phyloP scores from a whole-genome alignment of 2,113 vertebrate genomes.

The Parus major region DNA sequence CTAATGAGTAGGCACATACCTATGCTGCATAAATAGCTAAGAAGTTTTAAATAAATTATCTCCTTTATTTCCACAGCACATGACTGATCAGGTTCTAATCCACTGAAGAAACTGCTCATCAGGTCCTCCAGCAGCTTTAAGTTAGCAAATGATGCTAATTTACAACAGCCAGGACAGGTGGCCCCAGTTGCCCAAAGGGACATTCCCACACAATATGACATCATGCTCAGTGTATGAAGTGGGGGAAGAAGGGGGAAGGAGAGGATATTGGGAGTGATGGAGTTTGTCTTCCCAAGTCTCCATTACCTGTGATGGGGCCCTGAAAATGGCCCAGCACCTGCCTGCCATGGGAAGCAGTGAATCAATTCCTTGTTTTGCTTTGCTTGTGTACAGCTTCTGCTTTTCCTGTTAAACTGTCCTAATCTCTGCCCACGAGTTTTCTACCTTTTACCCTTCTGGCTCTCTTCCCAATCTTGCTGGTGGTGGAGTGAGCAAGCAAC shows the following conservation, averaged over 20 bases:
- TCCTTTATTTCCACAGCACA: neutral
- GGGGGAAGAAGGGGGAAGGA: too few species aligned
- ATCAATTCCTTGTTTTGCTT: neutral
- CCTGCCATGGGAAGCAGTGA: neutral
- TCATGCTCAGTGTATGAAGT: neutral
- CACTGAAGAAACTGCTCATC: neutral
- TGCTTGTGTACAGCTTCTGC: neutral
- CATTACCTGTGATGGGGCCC: fast-evolving
- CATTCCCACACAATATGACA: neutral
- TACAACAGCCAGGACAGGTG: neutral
- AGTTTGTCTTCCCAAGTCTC: fast-evolving
- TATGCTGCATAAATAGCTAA: neutral
- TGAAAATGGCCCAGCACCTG: neutral
- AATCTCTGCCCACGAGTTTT: fast-evolving
- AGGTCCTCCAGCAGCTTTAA: neutral
- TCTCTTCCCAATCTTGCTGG: neutral
- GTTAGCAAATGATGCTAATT: neutral
- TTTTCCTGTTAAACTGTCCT: neutral
- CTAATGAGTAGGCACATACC: neutral
- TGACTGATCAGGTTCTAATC: neutral
- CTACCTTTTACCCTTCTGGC: neutral
- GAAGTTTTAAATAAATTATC: neutral
- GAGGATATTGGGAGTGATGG: neutral
- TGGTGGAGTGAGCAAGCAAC: neutral
- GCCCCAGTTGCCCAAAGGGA: neutral